Conservation (phyloP, 2,113 vertebrate species). For the Alligator sinensis region DNA sequence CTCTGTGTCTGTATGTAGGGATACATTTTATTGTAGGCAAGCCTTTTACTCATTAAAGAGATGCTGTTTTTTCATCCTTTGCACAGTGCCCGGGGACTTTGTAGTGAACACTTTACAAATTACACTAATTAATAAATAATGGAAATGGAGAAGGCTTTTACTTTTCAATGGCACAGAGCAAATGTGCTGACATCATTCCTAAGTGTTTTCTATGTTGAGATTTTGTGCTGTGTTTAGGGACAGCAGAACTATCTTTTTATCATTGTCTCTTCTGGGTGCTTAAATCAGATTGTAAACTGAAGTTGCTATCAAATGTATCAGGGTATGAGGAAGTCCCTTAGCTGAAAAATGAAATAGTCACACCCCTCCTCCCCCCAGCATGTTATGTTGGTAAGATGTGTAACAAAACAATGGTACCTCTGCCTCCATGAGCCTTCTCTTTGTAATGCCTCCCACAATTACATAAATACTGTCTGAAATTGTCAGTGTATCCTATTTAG, state of each 20-base stretch:
- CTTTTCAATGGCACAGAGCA: conserved; percentile 5
- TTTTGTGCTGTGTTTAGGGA: neutral
- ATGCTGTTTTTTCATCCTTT: neutral
- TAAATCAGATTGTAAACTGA: neutral
- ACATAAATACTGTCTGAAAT: neutral
- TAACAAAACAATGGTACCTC: neutral
- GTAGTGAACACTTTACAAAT: neutral
- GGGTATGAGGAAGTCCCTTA: neutral
- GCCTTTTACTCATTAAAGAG: neutral
- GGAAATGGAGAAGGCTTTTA: neutral
- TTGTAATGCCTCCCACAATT: neutral
- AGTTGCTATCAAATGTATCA: neutral
- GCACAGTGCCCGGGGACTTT: neutral
- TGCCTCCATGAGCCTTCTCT: neutral
- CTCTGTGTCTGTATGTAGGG: neutral
- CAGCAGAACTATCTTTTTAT: conserved; percentile 6
- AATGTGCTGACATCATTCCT: neutral
- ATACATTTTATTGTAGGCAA: neutral
- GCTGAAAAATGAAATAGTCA: neutral
- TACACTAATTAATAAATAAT: neutral
- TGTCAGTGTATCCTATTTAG: neutral
- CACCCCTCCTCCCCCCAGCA: neutral
- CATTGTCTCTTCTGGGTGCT: neutral
- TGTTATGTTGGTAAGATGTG: neutral
- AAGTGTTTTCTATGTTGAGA: neutral